A percentile compares a stretch with the other conserved stretches of the same genome.
These are phyloP conservation scores for Channa striata DNA, from an alignment of 2,797 vertebrate species.

Conservation along the genomic window DNA sequence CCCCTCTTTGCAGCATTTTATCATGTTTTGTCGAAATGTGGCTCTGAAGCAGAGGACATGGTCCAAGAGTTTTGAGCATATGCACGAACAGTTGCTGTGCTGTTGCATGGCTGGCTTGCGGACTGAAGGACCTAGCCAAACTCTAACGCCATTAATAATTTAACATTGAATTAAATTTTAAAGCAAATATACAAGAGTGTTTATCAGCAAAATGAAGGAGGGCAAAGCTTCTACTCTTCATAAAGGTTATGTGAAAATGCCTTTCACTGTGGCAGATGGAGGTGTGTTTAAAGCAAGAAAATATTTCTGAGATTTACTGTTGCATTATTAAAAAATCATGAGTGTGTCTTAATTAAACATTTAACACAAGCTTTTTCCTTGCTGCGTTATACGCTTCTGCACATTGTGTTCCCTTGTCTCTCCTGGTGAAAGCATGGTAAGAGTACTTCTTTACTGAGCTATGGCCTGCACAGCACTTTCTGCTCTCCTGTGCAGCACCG, in stretches of 20 bases:
- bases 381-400: slow-evolving; percentile 38
- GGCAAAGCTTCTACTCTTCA: slow-evolving; percentile 40
- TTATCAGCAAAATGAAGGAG: slow-evolving; percentile 67
- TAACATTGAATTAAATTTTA: slow-evolving; percentile 72
- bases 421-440: slow-evolving; percentile 12
- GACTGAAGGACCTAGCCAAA: slow-evolving; percentile 38
- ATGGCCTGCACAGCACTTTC: slow-evolving; percentile 1
- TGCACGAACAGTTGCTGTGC: slow-evolving; percentile 43
- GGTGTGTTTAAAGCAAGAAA: slow-evolving; percentile 28
- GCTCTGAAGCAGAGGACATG: slow-evolving; percentile 1
- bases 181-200: slow-evolving; percentile 70
- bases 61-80: slow-evolving; percentile 26
- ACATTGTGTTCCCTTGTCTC: slow-evolving; percentile 38
- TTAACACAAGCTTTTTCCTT: slow-evolving; percentile 54
- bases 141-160: slow-evolving; percentile 70
- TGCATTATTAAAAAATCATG: slow-evolving; percentile 66
- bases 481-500: slow-evolving; percentile 2
- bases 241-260: slow-evolving; percentile 37
- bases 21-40: slow-evolving; percentile 8
- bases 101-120: slow-evolving; percentile 50
- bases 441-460: slow-evolving; percentile 9
- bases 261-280: slow-evolving; percentile 11
- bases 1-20: slow-evolving; percentile 32
- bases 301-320: slow-evolving; percentile 54
- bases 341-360: slow-evolving; percentile 62